These are phyloP conservation scores for Fregata magnificens DNA, from an alignment of 2,113 vertebrate species.

Conservation along the genomic window DNA sequence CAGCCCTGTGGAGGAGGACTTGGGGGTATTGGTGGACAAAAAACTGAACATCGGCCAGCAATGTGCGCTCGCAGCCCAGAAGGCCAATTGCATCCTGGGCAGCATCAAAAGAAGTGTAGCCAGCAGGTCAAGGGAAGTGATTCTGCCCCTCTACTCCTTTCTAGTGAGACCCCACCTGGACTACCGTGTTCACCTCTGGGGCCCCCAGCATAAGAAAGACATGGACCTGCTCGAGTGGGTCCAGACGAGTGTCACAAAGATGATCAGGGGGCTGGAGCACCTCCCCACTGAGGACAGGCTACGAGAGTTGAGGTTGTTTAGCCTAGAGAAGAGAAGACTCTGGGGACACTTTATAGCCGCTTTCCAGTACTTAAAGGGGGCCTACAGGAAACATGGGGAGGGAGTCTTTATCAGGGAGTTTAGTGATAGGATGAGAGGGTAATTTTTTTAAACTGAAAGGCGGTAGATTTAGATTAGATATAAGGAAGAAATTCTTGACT, in stretches of 20 bases:
- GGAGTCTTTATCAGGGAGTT: neutral
- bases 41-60: neutral
- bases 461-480: neutral
- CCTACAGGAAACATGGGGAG: neutral
- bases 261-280: neutral
- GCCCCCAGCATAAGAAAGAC: neutral
- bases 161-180: neutral
- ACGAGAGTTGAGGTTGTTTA: neutral
- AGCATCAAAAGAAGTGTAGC: neutral
- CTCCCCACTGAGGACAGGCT: neutral
- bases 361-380: neutral
- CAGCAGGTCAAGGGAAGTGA: accelerated
- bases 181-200: neutral
- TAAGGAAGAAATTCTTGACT: neutral
- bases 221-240: neutral
- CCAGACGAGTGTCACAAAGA: neutral
- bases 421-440: neutral
- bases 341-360: neutral
- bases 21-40: neutral
- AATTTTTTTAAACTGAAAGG: neutral
- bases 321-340: neutral
- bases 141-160: neutral
- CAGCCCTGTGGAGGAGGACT: neutral
- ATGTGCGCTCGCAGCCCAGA: neutral
- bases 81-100: accelerated